Evolutionary conservation across 2,888 invertebrate genomes (phyloP), one percentile per base, ranked within the genome.

Genomic region (Gortyna flavago): DNA sequence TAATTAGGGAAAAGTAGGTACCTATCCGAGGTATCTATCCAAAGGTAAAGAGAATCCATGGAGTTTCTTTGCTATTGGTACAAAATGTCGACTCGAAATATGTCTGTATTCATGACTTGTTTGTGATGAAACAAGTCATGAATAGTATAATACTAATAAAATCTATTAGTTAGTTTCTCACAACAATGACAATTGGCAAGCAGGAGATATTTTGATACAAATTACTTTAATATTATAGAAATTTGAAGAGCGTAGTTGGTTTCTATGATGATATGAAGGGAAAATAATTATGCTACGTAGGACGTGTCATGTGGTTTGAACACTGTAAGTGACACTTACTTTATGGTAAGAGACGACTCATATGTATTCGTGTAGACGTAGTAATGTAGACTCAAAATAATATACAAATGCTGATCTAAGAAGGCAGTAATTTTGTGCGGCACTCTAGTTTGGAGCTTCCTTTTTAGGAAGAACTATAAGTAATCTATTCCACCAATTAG

Each of bases 251-350:
- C 29, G 32, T 51, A 61, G 21, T 35, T 72, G 11, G 32, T 62
- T 44, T 16, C 25, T 41, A 44, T 11, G n/a, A 7, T 61, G 7
- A n/a, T 76, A 35, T 48, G 59, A 48, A 51, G 29, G n/a, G 38
- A n/a, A 41, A 62, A 67, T 77, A 67, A 51, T 77, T 65, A 66
- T 61, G 57, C 13, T 66, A 61, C 38, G 25, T 61, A 29, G 18
- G 44, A 18, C 44, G n/a, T 65, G 64, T 57, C 35, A 38, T 74
- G 57, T 35, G 57, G 75, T 59, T 59, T 29, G 57, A 57, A 29
- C 21, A 44, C 21, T 65, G 76, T 65, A 48, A 77, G 25, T 59
- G 29, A 66, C 29, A 70, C 11, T 51, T 61, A 41, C 38, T 64
- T 11, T 54, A 38, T 32, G n/a, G n/a, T 54, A n/a, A 16, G n/a